Conservation (phyloP, 2,113 vertebrate genomes). For the Mixornis gularis region DNA sequence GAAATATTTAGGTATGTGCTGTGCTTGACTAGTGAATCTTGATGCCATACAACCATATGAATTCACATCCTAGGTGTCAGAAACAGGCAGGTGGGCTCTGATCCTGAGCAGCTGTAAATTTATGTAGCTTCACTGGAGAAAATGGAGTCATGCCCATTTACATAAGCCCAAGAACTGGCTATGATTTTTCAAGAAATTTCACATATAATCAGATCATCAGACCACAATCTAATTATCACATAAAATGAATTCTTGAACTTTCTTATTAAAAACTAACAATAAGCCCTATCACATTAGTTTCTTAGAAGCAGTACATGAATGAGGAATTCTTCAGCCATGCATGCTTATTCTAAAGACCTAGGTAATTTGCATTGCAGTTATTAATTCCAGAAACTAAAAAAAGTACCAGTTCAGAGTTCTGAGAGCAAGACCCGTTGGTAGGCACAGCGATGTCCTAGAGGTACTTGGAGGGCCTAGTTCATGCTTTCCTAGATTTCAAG, state of each 20-base stretch:
- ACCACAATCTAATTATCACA: neutral
- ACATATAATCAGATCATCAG: neutral
- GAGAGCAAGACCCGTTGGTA: neutral
- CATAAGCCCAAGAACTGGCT: neutral
- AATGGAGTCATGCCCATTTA: neutral
- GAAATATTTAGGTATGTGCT: neutral
- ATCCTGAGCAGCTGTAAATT: neutral
- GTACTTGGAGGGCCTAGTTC: neutral
- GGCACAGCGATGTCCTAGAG: neutral
- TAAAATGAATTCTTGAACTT: neutral
- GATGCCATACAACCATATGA: neutral
- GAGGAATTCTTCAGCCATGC: neutral
- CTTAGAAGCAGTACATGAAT: neutral
- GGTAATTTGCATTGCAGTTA: neutral
- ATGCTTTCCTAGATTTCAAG: neutral
- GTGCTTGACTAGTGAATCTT: neutral
- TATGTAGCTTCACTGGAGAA: neutral
- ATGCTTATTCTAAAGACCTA: neutral
- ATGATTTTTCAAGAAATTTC: neutral
- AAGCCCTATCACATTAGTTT: neutral
- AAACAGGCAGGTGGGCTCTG: neutral
- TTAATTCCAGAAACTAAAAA: neutral
- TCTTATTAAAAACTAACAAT: neutral
- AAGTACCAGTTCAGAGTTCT: neutral
- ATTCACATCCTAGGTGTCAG: neutral